Conservation (phyloP, 2,797 vertebrate genomes). For the Poecilia picta region DNA sequence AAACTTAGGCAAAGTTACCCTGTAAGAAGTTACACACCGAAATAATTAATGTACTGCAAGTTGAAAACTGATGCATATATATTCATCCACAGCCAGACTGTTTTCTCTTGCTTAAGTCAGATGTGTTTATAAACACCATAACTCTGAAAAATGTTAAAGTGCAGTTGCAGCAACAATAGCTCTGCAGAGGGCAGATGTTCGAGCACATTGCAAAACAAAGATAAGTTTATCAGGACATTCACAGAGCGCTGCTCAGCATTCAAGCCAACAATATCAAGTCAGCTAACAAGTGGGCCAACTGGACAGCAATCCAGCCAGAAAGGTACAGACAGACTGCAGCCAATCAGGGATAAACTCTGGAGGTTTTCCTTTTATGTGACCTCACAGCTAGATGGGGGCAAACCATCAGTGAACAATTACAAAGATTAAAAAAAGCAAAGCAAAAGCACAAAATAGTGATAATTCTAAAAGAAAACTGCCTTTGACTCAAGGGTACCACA, state of each 20-base stretch:
- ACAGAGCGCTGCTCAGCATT: constrained; percentile 51
- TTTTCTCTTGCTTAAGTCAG: constrained; percentile 24
- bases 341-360: constrained; percentile 46
- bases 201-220: constrained; percentile 64
- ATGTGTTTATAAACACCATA: constrained; percentile 42
- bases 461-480: constrained; percentile 2
- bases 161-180: constrained; percentile 40
- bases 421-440: constrained; percentile 21
- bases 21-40: constrained; percentile 15
- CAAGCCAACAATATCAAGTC: constrained; percentile 72
- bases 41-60: constrained; percentile 15
- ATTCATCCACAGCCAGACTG: constrained; percentile 17
- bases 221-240: constrained; percentile 72
- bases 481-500: constrained; percentile 22
- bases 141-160: constrained; percentile 41
- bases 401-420: constrained; percentile 31
- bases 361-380: constrained; percentile 37
- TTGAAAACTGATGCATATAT: constrained; percentile 7
- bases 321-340: constrained; percentile 52
- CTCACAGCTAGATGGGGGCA: constrained; percentile 29
- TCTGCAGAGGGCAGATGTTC: constrained; percentile 64
- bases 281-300: constrained; percentile 67
- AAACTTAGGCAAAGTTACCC: not conserved
- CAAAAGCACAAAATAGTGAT: constrained; percentile 29
- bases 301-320: constrained; percentile 56